A percentile compares a stretch with the other conserved stretches of the same genome.
phyloP scores from a whole-genome alignment of 2,113 vertebrate genomes.

The Dissostichus mawsoni region DNA sequence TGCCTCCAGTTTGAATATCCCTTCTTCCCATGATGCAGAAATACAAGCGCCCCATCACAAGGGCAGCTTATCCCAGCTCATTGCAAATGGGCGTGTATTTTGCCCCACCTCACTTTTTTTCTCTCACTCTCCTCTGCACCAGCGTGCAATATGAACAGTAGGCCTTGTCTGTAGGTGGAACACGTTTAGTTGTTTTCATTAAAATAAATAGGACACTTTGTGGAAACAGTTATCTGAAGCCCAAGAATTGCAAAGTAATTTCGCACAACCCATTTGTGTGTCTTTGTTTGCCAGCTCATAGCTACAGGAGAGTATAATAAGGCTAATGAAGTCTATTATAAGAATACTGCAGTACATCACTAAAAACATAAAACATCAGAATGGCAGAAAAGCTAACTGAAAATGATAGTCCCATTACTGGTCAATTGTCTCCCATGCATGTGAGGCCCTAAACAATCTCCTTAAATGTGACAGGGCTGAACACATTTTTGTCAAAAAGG shows the following conservation, averaged over 20 bases:
- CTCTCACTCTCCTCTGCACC: conserved; percentile 66
- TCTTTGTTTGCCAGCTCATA: neutral
- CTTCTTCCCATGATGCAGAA: conserved; percentile 49
- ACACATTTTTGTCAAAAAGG: conserved; percentile 1
- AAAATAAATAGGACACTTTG: neutral
- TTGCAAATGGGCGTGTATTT: conserved; percentile 72
- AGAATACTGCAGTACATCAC: neutral
- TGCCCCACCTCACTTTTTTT: conserved; percentile 15
- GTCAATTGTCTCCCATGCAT: neutral
- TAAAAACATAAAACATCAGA: conserved; percentile 17
- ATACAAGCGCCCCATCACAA: conserved; percentile 29
- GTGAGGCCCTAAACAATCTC: neutral
- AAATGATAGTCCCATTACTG: neutral
- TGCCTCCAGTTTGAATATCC: conserved; percentile 39
- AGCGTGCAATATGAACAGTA: conserved; percentile 58
- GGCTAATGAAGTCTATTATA: neutral
- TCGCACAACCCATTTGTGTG: neutral
- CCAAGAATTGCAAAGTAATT: neutral
- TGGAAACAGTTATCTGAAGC: neutral
- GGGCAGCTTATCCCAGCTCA: conserved; percentile 55
- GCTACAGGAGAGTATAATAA: neutral
- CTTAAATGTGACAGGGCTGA: neutral
- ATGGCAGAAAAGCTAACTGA: neutral
- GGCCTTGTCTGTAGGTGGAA: conserved; percentile 18
- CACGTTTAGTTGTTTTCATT: neutral